Conservation (phyloP, 2,888 invertebrate species). For the Pseudanteris insignis region DNA sequence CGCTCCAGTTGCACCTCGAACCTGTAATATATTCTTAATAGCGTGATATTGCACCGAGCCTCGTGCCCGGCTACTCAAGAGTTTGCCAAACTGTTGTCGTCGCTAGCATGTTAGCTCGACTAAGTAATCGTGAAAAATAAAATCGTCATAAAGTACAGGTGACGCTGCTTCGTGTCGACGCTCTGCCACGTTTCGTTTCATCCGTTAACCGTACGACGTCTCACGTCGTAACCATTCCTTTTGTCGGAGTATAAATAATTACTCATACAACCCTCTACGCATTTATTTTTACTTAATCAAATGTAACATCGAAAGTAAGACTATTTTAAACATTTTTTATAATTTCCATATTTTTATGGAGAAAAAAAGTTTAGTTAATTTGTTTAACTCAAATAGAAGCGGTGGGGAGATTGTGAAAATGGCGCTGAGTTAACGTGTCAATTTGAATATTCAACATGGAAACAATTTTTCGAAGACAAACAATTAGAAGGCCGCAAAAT, state of each 20-base stretch:
- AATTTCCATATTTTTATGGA: too few relatives aligned
- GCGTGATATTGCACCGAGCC: constrained; percentile 50
- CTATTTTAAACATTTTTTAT: too few relatives aligned
- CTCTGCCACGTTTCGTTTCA: too few relatives aligned
- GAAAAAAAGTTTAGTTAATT: too few relatives aligned
- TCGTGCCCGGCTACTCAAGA: constrained; percentile 47
- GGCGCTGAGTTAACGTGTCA: background rate
- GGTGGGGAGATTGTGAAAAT: too few relatives aligned
- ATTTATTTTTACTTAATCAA: too few relatives aligned
- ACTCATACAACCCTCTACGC: too few relatives aligned
- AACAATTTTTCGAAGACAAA: constrained; percentile 6
- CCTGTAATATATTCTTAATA: constrained; percentile 55
- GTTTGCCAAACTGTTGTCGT: constrained; percentile 44
- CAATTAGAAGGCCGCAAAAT: constrained; percentile 3
- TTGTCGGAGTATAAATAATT: too few relatives aligned
- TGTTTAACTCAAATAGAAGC: too few relatives aligned
- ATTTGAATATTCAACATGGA: constrained; percentile 1
- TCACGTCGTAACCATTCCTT: constrained; percentile 44
- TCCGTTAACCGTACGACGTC: constrained; percentile 21
- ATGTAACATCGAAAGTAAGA: too few relatives aligned
- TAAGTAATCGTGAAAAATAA: constrained; percentile 53
- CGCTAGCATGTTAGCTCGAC: too few relatives aligned
- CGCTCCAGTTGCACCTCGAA: constrained; percentile 44
- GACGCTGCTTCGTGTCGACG: constrained; percentile 45
- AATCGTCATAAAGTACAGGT: constrained; percentile 54